A percentile compares a stretch with the other conserved stretches of the same genome.
Conservation (phyloP, 2,113 vertebrate species). For the Mionectes macconnelli region DNA sequence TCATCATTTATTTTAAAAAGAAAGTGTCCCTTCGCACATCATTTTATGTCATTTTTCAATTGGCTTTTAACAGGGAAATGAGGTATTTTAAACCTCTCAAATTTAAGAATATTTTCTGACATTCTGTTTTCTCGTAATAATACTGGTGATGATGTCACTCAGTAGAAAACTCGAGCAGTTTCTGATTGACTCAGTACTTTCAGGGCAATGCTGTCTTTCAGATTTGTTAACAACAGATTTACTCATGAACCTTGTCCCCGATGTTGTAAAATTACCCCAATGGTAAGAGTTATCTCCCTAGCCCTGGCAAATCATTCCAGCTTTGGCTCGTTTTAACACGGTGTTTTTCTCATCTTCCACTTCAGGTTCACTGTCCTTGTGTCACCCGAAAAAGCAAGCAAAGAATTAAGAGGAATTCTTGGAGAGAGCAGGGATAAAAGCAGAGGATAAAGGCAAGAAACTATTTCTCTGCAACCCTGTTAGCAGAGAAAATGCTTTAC, state of each 20-base stretch:
- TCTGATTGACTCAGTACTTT: background rate
- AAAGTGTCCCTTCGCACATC: background rate
- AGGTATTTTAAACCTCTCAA: background rate
- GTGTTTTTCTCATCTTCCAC: background rate
- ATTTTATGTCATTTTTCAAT: background rate
- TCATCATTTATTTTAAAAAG: background rate
- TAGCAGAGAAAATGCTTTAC: background rate
- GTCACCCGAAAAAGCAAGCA: background rate
- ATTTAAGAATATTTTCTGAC: background rate
- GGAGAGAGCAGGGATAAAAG: conserved; percentile 1
- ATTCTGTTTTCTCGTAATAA: background rate
- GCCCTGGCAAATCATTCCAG: background rate
- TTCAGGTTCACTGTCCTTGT: background rate
- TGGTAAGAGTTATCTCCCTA: background rate
- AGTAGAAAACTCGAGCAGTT: background rate
- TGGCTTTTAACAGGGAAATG: background rate
- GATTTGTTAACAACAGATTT: background rate
- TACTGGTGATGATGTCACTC: background rate
- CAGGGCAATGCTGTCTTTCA: background rate
- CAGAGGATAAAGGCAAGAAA: conserved; percentile 8
- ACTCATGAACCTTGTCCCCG: background rate
- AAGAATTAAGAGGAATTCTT: background rate
- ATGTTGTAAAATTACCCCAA: background rate
- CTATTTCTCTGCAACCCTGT: background rate
- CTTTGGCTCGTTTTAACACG: conserved; percentile 2